Evolutionary conservation across 2,888 invertebrate genomes (phyloP), one percentile per base, ranked within the genome.

Genomic region (Odontothrips loti): DNA sequence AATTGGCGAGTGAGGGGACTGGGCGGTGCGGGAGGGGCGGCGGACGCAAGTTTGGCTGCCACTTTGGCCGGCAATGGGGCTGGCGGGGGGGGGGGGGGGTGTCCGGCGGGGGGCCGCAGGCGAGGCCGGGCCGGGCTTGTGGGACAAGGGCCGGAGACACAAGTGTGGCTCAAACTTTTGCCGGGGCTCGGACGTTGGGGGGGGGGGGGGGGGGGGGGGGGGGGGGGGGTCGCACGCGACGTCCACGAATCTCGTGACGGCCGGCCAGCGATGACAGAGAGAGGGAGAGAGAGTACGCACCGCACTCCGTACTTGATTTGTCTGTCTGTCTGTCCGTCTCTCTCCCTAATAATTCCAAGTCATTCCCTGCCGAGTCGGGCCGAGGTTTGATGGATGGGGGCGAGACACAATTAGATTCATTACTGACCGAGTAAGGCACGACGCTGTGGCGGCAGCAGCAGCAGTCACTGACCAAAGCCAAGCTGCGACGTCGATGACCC

Each of bases 371-470:
- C 34, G 34, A 43, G 34, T 43, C 58, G n/a, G 58, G 17, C 15
- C 58, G 27, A 27, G 68, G 68, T 75, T 75, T 75, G 68, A 75
- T 75, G 68, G 68, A 75, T 75, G 68, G 27, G 34, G 23, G 23
- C 68, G 68, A 75, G 68, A 75, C 68, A 75, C 68, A 75, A 75
- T 75, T 75, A 75, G 68, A 75, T 75, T 75, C 68, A 75, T 75
- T 75, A 75, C 68, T 75, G 68, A 75, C 68, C 68, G 68, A 75
- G 68, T 75, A 75, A 75, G 68, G 68, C 68, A 27, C 23, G 34
- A 43, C 34, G 51, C 2, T 51, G 51, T 11, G 6, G 51, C 11
- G 12, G 58, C 58, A 20, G 58, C 68, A 9, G 68, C 68, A 20
- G 51, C 58, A 6, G 58, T 27, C 27, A 12, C 68, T 75, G 68